These are phyloP conservation scores for Nycticryphes semicollaris DNA, from an alignment of 2,113 vertebrate species.

Conservation along the genomic window DNA sequence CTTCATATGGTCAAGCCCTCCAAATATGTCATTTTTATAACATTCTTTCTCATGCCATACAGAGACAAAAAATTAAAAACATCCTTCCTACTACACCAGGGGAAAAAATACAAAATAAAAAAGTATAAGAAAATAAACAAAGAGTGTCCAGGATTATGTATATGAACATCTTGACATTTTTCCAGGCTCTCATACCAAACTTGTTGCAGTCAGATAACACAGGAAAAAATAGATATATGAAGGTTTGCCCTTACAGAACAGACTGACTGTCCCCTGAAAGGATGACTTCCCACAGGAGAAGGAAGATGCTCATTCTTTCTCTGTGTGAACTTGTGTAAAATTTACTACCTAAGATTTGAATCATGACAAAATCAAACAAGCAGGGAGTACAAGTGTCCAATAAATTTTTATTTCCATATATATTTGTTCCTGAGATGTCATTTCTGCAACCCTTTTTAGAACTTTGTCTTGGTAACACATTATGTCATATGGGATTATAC, in stretches of 20 bases:
- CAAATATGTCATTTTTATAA: not conserved
- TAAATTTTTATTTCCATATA: not conserved
- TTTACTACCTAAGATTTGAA: not conserved
- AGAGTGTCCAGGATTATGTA: accelerated
- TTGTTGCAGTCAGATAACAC: not conserved
- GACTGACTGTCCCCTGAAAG: not conserved
- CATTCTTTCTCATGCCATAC: not conserved
- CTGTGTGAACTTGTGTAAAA: not conserved
- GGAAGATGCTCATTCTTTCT: not conserved
- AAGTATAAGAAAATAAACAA: not conserved
- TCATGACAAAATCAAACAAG: not conserved
- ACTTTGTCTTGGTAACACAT: not conserved
- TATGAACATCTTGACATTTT: not conserved
- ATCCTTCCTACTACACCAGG: accelerated
- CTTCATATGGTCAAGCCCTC: not conserved
- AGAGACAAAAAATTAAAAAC: not conserved
- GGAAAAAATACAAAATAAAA: not conserved
- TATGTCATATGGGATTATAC: not conserved
- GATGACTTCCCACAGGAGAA: not conserved
- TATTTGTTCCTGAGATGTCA: not conserved
- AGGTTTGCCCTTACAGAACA: not conserved
- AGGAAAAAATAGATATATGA: not conserved
- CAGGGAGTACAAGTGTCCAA: not conserved
- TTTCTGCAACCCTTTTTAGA: not conserved
- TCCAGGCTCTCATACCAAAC: not conserved